A percentile compares a stretch with the other conserved stretches of the same genome.
These are phyloP conservation scores for Phoxinus phoxinus DNA, from an alignment of 2,113 vertebrate species.

Conservation along the genomic window DNA sequence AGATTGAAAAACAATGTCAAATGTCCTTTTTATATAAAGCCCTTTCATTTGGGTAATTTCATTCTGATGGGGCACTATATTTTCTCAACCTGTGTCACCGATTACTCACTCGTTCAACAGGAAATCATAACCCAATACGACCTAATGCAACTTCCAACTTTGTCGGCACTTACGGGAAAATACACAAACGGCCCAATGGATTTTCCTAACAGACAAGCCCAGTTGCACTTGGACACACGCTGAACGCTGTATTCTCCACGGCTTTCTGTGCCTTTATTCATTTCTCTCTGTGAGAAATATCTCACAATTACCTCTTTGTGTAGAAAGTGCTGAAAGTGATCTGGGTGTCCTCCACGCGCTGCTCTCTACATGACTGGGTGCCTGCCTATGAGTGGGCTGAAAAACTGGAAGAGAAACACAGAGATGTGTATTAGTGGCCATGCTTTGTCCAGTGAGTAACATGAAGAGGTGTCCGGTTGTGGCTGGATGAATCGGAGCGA, in stretches of 20 bases:
- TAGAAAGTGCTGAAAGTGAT: slow-evolving; percentile 62
- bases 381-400: slow-evolving; percentile 47
- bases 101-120: slow-evolving; percentile 13
- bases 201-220: neutral
- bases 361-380: slow-evolving; percentile 68
- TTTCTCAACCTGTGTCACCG: neutral
- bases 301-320: slow-evolving; percentile 70
- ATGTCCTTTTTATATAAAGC: neutral
- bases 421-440: slow-evolving; percentile 27
- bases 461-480: neutral
- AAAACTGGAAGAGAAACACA: slow-evolving; percentile 52
- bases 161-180: slow-evolving; percentile 25
- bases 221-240: neutral
- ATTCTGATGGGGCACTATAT: neutral
- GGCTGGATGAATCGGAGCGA: neutral
- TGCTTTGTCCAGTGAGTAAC: slow-evolving; percentile 16
- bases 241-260: slow-evolving; percentile 41
- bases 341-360: slow-evolving; percentile 51
- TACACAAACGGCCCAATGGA: neutral
- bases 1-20: neutral
- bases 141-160: neutral
- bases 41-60: neutral
- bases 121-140: neutral
- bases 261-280: slow-evolving; percentile 47
- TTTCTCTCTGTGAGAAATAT: slow-evolving; percentile 43